Base-by-base conservation (phyloP, 2,797 vertebrate species). In the Cygnus olor region DNA sequence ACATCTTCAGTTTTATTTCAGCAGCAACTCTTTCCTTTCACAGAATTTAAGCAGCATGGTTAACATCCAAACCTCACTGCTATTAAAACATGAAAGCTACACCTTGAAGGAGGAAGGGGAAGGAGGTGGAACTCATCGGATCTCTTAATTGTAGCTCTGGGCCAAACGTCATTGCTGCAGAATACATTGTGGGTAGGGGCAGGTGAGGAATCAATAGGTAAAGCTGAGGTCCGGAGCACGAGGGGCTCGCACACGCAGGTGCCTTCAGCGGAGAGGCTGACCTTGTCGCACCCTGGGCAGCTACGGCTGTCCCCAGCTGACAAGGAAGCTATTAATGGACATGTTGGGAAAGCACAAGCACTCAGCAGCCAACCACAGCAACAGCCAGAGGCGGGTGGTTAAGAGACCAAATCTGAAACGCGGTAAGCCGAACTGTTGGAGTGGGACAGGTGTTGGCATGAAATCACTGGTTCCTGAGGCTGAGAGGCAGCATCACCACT, bases 151-250 rank as follows among this genome's bases (percentile, higher is more conserved):
- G n/a, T 20, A 84, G 80, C 45, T 22, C 86, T 14, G 14, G 40
- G 90, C 28, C 40, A 38, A 44, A 32, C 3, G 20, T 40, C 54
- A 20, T 34, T 34, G 32, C 73, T 65, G 72, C 85, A 64, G 51
- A 79, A n/a, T 44, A 22, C 14, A 27, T 36, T 10, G 21, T 27
- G 30, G 54, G 45, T 14, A 38, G 54, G 54, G 24, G 21, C 25
- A 61, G 36, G 7, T 25, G 54, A 91, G 38, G 42, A 73, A 44
- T 24, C 45, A 32, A 10, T 11, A 44, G 14, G 44, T 87, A 53
- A 15, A 0, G 0, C 32, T n/a, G 13, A 42, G 60, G 42, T 6
- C 17, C 28, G 71, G 51, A 45, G 69, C 64, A 40, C 0, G 0
- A 51, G n/a, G 44, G 47, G 30, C 24, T 47, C 1, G 0, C 63